Percentiles rank a stretch among this genome's conserved stretches.
Conservation (phyloP, 2,888 invertebrate species). For the Miltochrista miniata region DNA sequence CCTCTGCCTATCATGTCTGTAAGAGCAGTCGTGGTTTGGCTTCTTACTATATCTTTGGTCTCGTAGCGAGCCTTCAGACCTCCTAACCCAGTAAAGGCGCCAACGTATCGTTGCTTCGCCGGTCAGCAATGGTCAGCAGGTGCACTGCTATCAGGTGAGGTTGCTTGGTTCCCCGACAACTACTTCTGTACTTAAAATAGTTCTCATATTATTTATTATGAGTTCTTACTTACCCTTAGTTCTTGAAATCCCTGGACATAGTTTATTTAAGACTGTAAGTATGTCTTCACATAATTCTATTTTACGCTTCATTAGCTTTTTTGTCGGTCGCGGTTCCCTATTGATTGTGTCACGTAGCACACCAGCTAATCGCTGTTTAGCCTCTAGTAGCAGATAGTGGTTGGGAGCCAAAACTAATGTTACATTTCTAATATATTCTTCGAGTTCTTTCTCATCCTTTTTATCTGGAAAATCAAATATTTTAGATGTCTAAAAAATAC, state of each 20-base stretch:
- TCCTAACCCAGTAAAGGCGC: too few relatives aligned
- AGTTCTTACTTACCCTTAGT: conserved; percentile 86
- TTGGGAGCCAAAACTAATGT: conserved; percentile 84
- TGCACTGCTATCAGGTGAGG: too few relatives aligned
- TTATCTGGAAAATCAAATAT: conserved; percentile 57
- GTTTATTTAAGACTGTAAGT: conserved; percentile 84
- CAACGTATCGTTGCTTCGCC: too few relatives aligned
- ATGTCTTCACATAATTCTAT: conserved; percentile 86
- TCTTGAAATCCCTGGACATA: conserved; percentile 89
- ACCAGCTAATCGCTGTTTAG: conserved; percentile 88
- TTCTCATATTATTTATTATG: neutral
- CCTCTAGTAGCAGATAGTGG: conserved; percentile 86
- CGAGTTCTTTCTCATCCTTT: conserved; percentile 72
- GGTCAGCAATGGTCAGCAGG: too few relatives aligned
- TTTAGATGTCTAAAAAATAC: neutral
- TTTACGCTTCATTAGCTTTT: conserved; percentile 85
- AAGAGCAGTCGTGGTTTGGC: too few relatives aligned
- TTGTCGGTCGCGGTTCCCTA: conserved; percentile 76
- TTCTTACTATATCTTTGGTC: too few relatives aligned
- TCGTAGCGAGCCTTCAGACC: too few relatives aligned
- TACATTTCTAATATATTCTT: conserved; percentile 81
- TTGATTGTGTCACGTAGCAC: conserved; percentile 79
- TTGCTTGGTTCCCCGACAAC: too few relatives aligned
- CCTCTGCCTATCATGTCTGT: too few relatives aligned
- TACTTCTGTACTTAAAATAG: neutral